Evolutionary conservation across 2,888 invertebrate genomes (phyloP), one percentile per base, ranked within the genome.

Genomic region (Sthenelais limicola): DNA sequence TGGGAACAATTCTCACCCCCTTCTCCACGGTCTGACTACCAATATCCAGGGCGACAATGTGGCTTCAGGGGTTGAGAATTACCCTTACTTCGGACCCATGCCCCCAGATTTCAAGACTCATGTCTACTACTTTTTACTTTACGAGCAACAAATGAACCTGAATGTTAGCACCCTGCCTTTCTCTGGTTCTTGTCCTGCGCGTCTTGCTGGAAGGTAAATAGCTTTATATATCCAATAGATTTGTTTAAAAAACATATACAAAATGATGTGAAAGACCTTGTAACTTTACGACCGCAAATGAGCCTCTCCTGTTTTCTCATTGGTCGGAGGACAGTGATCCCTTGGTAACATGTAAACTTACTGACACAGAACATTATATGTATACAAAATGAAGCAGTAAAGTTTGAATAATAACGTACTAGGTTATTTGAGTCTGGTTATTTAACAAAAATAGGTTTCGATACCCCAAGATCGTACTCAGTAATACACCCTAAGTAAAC

Each of bases 11-110:
- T 32, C 30, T n/a, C 32, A 15, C 7, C 56, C 56, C 32, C 21
- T 28, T 3, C 56, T 56, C 21, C 56, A 56, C 33, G 56, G 56
- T 32, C 56, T 56, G 21, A 56, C 56, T n/a, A 56, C 21, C 56
- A 56, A 56, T 15, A 56, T 56, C 21, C 56, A 28, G 28, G 56
- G 56, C 7, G 18, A 30, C 12, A 33, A 56, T 24, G 26, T 56
- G 15, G 30, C 56, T 1, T 28, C 56, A 21, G 56, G 56, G n/a
- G 18, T 12, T 12, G 15, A 5, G 2, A 1, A 5, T 2, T 3
- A 2, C 1, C 12, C 3, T 12, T 56, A 56, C 56, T 1, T 4
- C 3, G 56, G 56, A 2, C 56, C 56, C 1, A 21, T 18, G n/a
- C 56, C 56, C 7, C 56, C 56, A 12, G 32, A 56, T 24, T 2